Base-by-base conservation (phyloP, 2,888 invertebrate species). In the Amblyteles armatorius region DNA sequence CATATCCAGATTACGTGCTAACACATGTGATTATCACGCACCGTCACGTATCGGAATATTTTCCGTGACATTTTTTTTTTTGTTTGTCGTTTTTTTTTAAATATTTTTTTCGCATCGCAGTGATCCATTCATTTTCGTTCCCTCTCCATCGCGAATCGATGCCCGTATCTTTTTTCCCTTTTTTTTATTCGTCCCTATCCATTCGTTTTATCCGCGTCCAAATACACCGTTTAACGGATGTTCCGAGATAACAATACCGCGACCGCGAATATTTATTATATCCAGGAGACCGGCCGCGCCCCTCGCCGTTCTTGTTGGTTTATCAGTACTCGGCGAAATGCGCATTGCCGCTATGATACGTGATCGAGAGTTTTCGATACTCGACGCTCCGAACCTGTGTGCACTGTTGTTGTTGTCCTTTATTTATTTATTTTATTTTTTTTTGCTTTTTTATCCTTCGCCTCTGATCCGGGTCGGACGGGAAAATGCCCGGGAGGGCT, bases 221-320 rank as follows among this genome's bases (percentile, higher is more conserved):
- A 89, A 88, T 85, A 85, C 82, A 86, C 84, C 86, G 83, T 88
- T 87, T 85, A 88, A 87, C 87, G 86, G 86, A 89, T 86, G 87
- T 86, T 85, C 65, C 63, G 84, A 87, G 89, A 90, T 90, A 90
- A 88, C 88, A 83, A 78, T 79, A 79, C 73, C 77, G 80, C 83
- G 71, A 79, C 52, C 79, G 67, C 63, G 84, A 79, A 87, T 88
- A 88, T 90, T 90, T 88, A 88, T 88, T 86, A 84, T 85, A 82
- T 87, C 86, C 88, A 83, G 76, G 84, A 87, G 87, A 86, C 82
- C 71, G 36, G 65, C 78, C 63, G 69, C 2, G 33, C 33, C 16
- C 33, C 44, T 55, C 22, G 29, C 36, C 26, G 26, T 55, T 50
- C 40, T 80, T 57, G 77, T 50, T 77, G 48, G 69, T 82, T 82